A percentile compares a stretch with the other conserved stretches of the same genome.
Conservation (phyloP, 1,140 invertebrate species). For the Megalonaias nervosa region DNA sequence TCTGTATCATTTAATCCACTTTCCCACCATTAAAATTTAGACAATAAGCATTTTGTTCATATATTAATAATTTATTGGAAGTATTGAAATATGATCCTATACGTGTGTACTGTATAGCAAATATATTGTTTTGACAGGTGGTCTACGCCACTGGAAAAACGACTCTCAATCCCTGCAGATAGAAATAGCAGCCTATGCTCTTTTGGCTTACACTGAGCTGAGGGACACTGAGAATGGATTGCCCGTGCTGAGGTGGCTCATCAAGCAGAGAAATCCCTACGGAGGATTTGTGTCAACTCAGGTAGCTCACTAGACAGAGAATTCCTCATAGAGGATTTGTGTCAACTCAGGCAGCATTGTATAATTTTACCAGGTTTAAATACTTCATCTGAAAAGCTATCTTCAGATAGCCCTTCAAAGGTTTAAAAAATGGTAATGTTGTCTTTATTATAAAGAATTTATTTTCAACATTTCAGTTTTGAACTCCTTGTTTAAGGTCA, state of each 20-base stretch:
- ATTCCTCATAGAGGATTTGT: slow-evolving; percentile 86
- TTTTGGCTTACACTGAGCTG: slow-evolving; percentile 75
- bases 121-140: not conserved
- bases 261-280: slow-evolving; percentile 82
- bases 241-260: slow-evolving; percentile 86
- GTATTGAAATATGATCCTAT: too few species aligned
- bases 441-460: too few species aligned
- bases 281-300: slow-evolving; percentile 85
- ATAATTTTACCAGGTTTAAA: too few species aligned
- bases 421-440: too few species aligned
- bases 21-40: too few species aligned
- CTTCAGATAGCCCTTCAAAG: too few species aligned
- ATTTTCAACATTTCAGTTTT: too few species aligned
- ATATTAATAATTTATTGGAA: too few species aligned
- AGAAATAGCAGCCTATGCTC: slow-evolving; percentile 87
- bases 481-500: too few species aligned
- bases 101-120: not conserved
- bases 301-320: slow-evolving; percentile 73
- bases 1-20: too few species aligned
- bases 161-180: slow-evolving; percentile 79
- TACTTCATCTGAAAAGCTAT: not conserved
- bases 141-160: slow-evolving; percentile 18
- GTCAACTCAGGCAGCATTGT: slow-evolving; percentile 73
- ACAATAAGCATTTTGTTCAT: too few species aligned
- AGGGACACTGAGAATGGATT: slow-evolving; percentile 71